Evolutionary conservation across 1,140 invertebrate species (phyloP).

Genomic region (Meloidogyne exigua): DNA sequence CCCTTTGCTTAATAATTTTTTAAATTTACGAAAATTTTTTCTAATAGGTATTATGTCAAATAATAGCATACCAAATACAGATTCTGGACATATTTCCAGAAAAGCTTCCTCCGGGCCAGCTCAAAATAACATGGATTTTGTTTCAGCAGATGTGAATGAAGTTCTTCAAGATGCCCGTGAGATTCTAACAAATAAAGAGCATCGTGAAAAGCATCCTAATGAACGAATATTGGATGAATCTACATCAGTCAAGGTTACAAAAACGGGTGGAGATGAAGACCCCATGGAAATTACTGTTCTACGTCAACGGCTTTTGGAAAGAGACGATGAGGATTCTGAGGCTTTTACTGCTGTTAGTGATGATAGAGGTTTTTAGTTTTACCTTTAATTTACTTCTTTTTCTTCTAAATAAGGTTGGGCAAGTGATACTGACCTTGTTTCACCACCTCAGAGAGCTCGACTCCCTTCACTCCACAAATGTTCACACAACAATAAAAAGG

Average conservation of each 20-base stretch:
- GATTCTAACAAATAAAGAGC: slow-evolving; percentile 47
- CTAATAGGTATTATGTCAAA: background rate
- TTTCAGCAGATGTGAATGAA: slow-evolving; percentile 48
- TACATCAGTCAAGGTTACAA: slow-evolving; percentile 48
- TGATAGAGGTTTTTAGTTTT: slow-evolving; percentile 1
- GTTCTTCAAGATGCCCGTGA: slow-evolving; percentile 50
- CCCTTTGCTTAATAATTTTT: no score
- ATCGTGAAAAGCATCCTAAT: slow-evolving; percentile 30
- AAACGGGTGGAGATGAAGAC: slow-evolving; percentile 36
- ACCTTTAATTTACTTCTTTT: background rate
- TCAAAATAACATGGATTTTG: slow-evolving; percentile 40
- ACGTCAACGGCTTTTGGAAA: slow-evolving; percentile 27
- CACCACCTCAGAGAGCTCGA: slow-evolving; percentile 11
- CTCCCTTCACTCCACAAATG: slow-evolving; percentile 24
- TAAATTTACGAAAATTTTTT: no score
- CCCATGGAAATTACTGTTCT: slow-evolving; percentile 46
- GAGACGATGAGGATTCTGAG: slow-evolving; percentile 35
- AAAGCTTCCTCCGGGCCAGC: background rate
- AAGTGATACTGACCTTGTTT: slow-evolving; percentile 41
- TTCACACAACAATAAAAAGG: slow-evolving; percentile 21
- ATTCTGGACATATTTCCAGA: background rate
- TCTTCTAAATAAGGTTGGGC: slow-evolving; percentile 34
- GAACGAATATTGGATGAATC: slow-evolving; percentile 50
- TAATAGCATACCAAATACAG: background rate
- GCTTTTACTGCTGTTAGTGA: background rate